These are phyloP conservation scores for Saguinus midas DNA, from an alignment of 2,113 vertebrate species.

Conservation along the genomic window DNA sequence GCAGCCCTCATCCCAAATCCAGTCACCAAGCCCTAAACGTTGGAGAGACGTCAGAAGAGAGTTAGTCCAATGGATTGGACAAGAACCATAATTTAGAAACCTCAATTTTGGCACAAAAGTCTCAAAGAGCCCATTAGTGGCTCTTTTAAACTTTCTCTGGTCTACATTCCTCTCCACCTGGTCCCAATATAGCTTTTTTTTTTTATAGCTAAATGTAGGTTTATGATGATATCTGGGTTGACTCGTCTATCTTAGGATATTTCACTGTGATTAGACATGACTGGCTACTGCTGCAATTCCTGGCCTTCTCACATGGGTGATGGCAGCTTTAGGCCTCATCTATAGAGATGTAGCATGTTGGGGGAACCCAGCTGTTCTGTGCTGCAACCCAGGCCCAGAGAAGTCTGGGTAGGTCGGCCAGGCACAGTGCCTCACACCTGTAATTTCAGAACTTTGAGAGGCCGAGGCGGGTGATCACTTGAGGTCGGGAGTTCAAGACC, in stretches of 20 bases:
- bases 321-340: background rate
- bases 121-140: background rate
- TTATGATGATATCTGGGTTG: background rate
- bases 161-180: background rate
- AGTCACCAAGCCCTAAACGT: background rate
- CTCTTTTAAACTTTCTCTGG: background rate
- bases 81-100: background rate
- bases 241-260: background rate
- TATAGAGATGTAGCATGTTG: background rate
- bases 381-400: background rate
- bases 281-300: background rate
- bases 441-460: no score
- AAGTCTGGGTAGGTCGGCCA: background rate
- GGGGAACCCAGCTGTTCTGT: background rate
- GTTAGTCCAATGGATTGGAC: background rate
- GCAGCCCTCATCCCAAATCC: background rate
- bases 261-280: background rate
- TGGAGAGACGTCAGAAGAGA: background rate
- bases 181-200: background rate
- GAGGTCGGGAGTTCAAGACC: no score
- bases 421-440: no score
- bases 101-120: background rate
- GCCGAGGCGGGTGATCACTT: accelerated
- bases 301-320: background rate
- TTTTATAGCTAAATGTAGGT: background rate